These are phyloP conservation scores for Parnassius orleans DNA, from an alignment of 2,888 invertebrate species.

Conservation along the genomic window DNA sequence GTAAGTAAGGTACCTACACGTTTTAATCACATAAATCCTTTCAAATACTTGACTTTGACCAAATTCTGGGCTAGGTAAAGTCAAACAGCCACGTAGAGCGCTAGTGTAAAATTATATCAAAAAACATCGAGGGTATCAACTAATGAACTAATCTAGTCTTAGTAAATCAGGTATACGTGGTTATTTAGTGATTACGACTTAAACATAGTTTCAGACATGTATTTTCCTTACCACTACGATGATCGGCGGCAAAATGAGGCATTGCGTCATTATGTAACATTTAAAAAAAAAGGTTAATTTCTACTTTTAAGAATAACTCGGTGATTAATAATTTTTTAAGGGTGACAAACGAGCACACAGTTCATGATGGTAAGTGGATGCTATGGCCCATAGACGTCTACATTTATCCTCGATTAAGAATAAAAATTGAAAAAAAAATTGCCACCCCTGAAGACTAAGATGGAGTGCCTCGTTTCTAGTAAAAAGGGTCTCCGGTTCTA, in stretches of 20 bases:
- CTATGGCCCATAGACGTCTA: too few relatives aligned
- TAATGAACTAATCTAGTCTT: constrained; percentile 49
- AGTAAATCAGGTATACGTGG: constrained; percentile 59
- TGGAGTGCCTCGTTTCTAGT: too few relatives aligned
- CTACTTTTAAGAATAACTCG: too few relatives aligned
- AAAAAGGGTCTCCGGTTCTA: too few relatives aligned
- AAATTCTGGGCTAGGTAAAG: constrained; percentile 1
- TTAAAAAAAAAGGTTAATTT: background rate
- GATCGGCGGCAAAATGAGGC: constrained; percentile 36
- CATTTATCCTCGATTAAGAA: too few relatives aligned
- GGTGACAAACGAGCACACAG: too few relatives aligned
- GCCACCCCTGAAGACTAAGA: too few relatives aligned
- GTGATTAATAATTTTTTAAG: too few relatives aligned
- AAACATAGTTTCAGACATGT: constrained; percentile 84
- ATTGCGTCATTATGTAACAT: constrained; percentile 14
- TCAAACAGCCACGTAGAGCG: constrained; percentile 18
- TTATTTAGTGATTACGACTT: constrained; percentile 37
- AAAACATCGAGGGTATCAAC: constrained; percentile 45
- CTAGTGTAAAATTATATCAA: constrained; percentile 42
- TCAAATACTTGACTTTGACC: constrained; percentile 12
- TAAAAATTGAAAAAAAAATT: too few relatives aligned
- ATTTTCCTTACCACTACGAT: constrained; percentile 65
- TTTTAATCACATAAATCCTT: constrained; percentile 12
- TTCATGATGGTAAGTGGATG: too few relatives aligned
- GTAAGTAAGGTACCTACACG: background rate